Conservation (phyloP, 2,888 invertebrate species). For the Sinelater perroti region DNA sequence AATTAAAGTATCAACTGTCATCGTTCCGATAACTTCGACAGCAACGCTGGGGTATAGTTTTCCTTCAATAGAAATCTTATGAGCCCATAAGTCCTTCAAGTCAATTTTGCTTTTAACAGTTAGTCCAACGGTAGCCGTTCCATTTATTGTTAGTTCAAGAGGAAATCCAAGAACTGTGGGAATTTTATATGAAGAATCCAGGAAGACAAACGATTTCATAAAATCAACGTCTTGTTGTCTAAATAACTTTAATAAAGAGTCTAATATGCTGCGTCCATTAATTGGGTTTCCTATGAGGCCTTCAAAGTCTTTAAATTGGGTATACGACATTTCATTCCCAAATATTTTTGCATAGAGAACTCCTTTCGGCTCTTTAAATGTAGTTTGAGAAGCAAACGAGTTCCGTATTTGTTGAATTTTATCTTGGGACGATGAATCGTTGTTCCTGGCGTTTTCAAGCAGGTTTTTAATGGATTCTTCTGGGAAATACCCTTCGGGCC, state of each 20-base stretch:
- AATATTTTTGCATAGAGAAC: slow-evolving; percentile 44
- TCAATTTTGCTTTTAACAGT: slow-evolving; percentile 42
- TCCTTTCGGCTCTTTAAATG: slow-evolving; percentile 39
- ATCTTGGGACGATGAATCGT: slow-evolving; percentile 16
- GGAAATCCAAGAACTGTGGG: slow-evolving; percentile 46
- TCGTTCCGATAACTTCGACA: slow-evolving; percentile 41
- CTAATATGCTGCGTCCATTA: slow-evolving; percentile 27
- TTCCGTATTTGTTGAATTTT: slow-evolving; percentile 36
- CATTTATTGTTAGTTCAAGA: slow-evolving; percentile 41
- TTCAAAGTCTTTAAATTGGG: slow-evolving; percentile 39
- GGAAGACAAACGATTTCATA: slow-evolving; percentile 42
- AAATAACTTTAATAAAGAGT: slow-evolving; percentile 39
- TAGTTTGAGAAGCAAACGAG: slow-evolving; percentile 31
- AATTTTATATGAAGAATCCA: slow-evolving; percentile 41
- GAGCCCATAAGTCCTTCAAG: slow-evolving; percentile 40
- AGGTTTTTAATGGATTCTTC: slow-evolving; percentile 40
- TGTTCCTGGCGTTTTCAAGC: slow-evolving; percentile 30
- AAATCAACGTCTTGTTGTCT: slow-evolving; percentile 42
- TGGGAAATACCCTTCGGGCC: slow-evolving; percentile 61
- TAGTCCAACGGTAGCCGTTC: slow-evolving; percentile 42
- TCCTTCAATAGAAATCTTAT: slow-evolving; percentile 42
- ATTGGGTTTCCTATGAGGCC: slow-evolving; percentile 33
- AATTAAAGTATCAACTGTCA: slow-evolving; percentile 37
- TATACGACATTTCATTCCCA: slow-evolving; percentile 44
- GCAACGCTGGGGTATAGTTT: slow-evolving; percentile 44